Evolutionary conservation across 1,140 invertebrate species (phyloP).

Genomic region (Trichonephila inaurata): DNA sequence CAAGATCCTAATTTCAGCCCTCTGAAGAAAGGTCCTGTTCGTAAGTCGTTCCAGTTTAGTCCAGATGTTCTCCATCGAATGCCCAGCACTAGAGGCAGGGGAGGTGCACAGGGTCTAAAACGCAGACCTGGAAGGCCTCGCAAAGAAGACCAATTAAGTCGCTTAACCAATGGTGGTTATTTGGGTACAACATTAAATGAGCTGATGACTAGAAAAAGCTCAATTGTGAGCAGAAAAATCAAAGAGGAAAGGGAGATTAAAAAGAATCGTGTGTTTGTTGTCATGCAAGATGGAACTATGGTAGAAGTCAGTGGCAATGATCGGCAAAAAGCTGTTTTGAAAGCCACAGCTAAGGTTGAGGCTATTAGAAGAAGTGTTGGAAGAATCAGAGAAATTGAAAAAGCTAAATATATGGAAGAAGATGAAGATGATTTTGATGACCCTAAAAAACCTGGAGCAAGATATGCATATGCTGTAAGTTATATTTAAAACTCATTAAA

Average conservation of each 20-base stretch:
- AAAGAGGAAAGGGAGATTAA: constrained; percentile 72
- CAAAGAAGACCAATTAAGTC: constrained; percentile 69
- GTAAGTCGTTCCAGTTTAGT: constrained; percentile 36
- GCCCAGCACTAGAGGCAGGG: constrained; percentile 52
- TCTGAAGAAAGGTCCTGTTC: constrained; percentile 20
- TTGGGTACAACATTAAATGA: constrained; percentile 67
- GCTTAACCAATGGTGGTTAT: constrained; percentile 68
- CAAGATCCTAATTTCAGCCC: constrained; percentile 64
- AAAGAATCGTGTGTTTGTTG: constrained; percentile 78
- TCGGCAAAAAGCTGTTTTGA: constrained; percentile 74
- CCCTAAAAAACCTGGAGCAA: constrained; percentile 60
- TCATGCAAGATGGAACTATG: constrained; percentile 77
- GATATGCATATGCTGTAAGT: constrained; percentile 73
- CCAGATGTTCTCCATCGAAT: constrained; percentile 50
- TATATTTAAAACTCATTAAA: neutral
- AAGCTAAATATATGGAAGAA: constrained; percentile 72
- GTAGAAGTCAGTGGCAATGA: constrained; percentile 77
- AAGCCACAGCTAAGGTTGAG: constrained; percentile 77
- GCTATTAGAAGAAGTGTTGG: constrained; percentile 71
- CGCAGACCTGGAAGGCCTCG: constrained; percentile 63
- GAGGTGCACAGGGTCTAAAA: constrained; percentile 43
- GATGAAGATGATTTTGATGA: constrained; percentile 74
- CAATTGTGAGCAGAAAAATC: constrained; percentile 71
- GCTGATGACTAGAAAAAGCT: constrained; percentile 72
- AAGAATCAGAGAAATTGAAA: constrained; percentile 72